Base-by-base conservation (phyloP, 2,113 vertebrate genomes). In the Rhynchopsitta pachyrhyncha region DNA sequence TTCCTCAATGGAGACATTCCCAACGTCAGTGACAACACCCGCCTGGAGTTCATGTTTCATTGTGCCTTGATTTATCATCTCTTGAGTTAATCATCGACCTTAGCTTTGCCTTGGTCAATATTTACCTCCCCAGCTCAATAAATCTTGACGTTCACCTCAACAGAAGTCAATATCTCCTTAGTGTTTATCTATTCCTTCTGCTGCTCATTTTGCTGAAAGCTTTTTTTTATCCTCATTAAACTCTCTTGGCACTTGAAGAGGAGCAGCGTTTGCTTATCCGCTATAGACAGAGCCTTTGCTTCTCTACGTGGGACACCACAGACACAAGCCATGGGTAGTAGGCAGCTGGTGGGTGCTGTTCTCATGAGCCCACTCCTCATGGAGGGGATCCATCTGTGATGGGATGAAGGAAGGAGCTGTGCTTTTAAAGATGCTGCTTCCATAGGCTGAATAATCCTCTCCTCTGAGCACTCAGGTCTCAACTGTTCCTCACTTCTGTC, bases 111-210 rank as follows among this genome's bases (percentile, higher is more conserved):
- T 96, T 47, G 93, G 92, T 97, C 96, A 97, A 97, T 97, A 97
- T 97, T 95, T 95, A 94, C 94, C 95, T 95, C 94, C 91, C 69
- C 83, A 31, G 95, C 44, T 97, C 96, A 94, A 97, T 97, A 95
- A 97, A 95, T 97, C 96, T 97, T 94, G 96, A 95, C 89, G 70
- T 97, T 96, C 96, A 95, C 96, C 95, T 97, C 95, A 95, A 76
- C 90, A 94, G 97, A 91, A 95, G 97, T 96, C 96, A 44, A 97
- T 97, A 96, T 83, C 95, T 97, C 92, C 95, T 97, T 97, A 97
- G 96, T 94, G 95, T 97, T 97, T 94, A 93, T 93, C 96, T 95
- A 95, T 97, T 94, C 79, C 96, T 96, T 86, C 86, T 76, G 87
- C 62, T 88, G 92, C 94, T 96, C 94, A 94, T 96, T 97, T 90